Conservation (phyloP, 2,113 vertebrate genomes). For the Callipepla squamata region DNA sequence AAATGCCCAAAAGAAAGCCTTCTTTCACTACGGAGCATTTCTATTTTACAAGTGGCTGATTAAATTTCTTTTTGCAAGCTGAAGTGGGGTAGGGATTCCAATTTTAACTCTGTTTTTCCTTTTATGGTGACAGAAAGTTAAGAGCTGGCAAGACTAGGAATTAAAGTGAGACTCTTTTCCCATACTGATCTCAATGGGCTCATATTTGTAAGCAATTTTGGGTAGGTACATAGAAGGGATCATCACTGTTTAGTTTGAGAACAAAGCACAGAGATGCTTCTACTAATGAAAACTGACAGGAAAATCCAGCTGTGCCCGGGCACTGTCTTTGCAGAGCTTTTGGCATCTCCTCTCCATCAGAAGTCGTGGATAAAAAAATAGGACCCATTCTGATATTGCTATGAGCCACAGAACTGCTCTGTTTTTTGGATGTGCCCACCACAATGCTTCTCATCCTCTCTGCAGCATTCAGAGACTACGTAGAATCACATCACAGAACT, state of each 20-base stretch:
- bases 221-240: neutral
- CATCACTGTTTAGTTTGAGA: neutral
- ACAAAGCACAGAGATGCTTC: neutral
- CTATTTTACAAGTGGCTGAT: neutral
- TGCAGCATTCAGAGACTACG: neutral
- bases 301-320: neutral
- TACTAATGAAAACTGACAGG: neutral
- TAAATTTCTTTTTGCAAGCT: neutral
- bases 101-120: neutral
- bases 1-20: neutral
- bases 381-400: neutral
- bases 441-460: neutral
- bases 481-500: too few species aligned
- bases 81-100: neutral
- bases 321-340: neutral
- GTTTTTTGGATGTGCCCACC: neutral
- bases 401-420: neutral
- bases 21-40: neutral
- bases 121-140: neutral
- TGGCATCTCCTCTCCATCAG: neutral
- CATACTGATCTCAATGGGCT: accelerated
- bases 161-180: neutral
- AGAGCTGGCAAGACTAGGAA: neutral
- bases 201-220: neutral
- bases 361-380: neutral